phyloP scores from a whole-genome alignment of 2,113 vertebrate genomes.

The Phyllostomus hastatus region DNA sequence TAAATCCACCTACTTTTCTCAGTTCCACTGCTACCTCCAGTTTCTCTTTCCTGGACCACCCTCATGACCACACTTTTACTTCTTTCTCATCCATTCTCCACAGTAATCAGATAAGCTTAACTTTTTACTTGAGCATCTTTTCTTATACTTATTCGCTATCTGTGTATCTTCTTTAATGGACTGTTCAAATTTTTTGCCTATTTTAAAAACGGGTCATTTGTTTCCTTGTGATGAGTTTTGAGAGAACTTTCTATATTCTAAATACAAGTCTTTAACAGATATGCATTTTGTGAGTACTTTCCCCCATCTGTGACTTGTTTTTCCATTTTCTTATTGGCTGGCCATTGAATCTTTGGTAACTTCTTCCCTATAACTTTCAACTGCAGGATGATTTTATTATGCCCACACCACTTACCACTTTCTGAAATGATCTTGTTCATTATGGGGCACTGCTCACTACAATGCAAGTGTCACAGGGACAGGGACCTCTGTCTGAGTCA shows the following conservation, averaged over 20 bases:
- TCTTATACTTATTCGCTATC: not conserved
- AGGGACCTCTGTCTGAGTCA: not conserved
- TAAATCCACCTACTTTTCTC: not conserved
- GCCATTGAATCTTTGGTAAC: not conserved
- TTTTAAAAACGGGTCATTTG: not conserved
- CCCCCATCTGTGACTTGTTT: not conserved
- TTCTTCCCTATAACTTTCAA: not conserved
- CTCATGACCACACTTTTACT: not conserved
- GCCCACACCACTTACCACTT: not conserved
- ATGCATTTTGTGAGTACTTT: not conserved
- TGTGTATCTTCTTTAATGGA: not conserved
- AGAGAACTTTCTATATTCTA: not conserved
- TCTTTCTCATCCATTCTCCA: not conserved
- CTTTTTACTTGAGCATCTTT: not conserved
- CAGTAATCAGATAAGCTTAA: not conserved
- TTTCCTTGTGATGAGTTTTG: not conserved
- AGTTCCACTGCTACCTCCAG: not conserved
- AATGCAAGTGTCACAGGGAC: not conserved
- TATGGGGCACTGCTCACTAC: not conserved
- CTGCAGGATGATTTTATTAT: not conserved
- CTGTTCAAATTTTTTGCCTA: not conserved
- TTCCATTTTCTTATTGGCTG: not conserved
- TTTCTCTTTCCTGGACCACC: not conserved
- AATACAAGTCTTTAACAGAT: not conserved
- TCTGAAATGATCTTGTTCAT: not conserved